Evolutionary conservation across 2,888 invertebrate genomes (phyloP).

Genomic region (Caenorhabditis macrosperma): DNA sequence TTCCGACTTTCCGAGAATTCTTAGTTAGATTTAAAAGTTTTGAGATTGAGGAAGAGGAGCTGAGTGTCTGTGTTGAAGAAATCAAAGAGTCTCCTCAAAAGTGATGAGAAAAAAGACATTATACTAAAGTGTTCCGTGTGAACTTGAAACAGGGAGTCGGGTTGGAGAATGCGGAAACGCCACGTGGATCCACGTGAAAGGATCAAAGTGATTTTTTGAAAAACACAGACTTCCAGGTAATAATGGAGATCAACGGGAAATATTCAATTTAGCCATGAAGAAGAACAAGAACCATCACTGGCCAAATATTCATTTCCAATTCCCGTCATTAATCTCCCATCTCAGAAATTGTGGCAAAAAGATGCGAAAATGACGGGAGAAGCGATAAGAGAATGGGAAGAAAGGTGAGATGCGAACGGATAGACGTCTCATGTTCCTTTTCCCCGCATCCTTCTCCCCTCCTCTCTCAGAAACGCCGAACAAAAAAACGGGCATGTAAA

Average conservation of each 20-base stretch:
- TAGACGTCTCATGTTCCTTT: constrained; percentile 47
- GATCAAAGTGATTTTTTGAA: too few species aligned
- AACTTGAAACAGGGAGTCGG: too few species aligned
- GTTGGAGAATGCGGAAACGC: too few species aligned
- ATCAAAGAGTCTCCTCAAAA: not conserved
- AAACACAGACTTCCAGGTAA: too few species aligned
- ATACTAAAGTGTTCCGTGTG: too few species aligned
- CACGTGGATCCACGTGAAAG: too few species aligned
- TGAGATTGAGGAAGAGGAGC: not conserved
- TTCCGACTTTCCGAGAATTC: constrained; percentile 32
- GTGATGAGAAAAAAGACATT: not conserved
- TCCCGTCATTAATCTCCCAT: constrained; percentile 36
- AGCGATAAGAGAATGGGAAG: constrained; percentile 46
- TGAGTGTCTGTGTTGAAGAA: too few species aligned
- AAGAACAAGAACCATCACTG: too few species aligned
- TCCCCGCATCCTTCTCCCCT: not conserved
- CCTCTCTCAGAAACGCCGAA: constrained; percentile 7
- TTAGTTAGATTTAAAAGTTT: constrained; percentile 32
- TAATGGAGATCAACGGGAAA: too few species aligned
- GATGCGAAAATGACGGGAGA: constrained; percentile 51
- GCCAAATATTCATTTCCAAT: not conserved
- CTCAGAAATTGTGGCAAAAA: constrained; percentile 48
- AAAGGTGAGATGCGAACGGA: constrained; percentile 57
- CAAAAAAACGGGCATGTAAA: constrained; percentile 15
- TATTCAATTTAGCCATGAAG: too few species aligned